Evolutionary conservation across 2,888 invertebrate species (phyloP).

Genomic region (Xylota sylvarum): DNA sequence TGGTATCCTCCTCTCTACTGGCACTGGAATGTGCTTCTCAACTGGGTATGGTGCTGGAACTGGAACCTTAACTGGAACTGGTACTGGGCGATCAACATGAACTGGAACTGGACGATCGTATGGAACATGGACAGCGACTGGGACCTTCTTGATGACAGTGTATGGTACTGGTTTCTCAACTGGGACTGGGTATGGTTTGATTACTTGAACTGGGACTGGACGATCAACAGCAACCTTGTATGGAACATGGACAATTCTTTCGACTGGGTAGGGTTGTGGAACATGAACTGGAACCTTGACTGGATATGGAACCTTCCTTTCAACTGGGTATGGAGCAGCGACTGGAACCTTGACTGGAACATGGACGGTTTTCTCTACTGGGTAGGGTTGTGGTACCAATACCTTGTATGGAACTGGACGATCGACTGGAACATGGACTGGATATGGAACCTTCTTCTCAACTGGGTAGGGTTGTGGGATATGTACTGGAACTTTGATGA

Average conservation of each 20-base stretch:
- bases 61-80: conserved; percentile 90
- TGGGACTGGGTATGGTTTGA: conserved; percentile 88
- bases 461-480: conserved; percentile 89
- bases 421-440: conserved; percentile 90
- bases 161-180: conserved; percentile 87
- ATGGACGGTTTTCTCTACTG: conserved; percentile 91
- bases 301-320: conserved; percentile 90
- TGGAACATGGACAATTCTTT: conserved; percentile 89
- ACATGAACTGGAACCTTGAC: conserved; percentile 89
- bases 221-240: conserved; percentile 89
- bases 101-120: conserved; percentile 86
- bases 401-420: conserved; percentile 89
- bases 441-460: conserved; percentile 87
- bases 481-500: conserved; percentile 90
- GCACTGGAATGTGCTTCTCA: conserved; percentile 87
- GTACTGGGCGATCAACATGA: conserved; percentile 89
- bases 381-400: conserved; percentile 90
- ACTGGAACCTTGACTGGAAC: conserved; percentile 91
- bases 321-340: conserved; percentile 92
- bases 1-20: conserved; percentile 89
- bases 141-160: conserved; percentile 87
- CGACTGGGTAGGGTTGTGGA: conserved; percentile 86
- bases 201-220: conserved; percentile 87
- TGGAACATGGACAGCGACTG: conserved; percentile 87
- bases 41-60: conserved; percentile 90